phyloP scores from a whole-genome alignment of 2,888 invertebrate species.

The Harpagoxenus sublaevis region DNA sequence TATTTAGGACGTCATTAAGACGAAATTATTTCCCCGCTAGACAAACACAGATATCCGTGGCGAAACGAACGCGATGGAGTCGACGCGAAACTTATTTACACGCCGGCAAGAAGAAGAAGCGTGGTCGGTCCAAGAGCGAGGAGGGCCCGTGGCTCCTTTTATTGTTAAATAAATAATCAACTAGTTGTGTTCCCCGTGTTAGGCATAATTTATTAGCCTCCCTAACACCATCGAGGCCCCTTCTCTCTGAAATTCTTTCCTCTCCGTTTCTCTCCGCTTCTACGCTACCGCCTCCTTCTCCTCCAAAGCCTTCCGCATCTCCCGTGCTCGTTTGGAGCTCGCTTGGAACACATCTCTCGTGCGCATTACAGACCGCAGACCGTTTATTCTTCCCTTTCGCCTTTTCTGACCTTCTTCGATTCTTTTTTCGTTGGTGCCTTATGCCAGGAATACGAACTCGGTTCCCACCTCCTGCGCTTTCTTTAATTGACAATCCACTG shows the following conservation, averaged over 20 bases:
- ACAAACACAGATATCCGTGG: conserved; percentile 33
- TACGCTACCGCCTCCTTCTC: conserved; percentile 49
- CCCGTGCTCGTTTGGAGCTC: conserved; percentile 3
- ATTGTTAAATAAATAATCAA: conserved; percentile 86
- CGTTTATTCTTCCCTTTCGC: conserved; percentile 45
- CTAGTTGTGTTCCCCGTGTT: conserved; percentile 81
- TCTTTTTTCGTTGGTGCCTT: conserved; percentile 73
- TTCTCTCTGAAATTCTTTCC: conserved; percentile 71
- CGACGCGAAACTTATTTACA: conserved; percentile 45
- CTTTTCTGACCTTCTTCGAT: conserved; percentile 24
- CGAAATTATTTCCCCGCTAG: conserved; percentile 20
- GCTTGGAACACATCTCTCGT: conserved; percentile 36
- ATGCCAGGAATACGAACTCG: conserved; percentile 75
- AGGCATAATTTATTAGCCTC: conserved; percentile 84
- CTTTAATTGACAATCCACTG: conserved; percentile 85
- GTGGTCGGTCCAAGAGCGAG: conserved; percentile 4
- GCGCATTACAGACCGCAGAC: conserved; percentile 26
- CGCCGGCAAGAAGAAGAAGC: conserved; percentile 18
- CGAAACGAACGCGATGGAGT: conserved; percentile 15
- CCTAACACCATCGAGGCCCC: conserved; percentile 66
- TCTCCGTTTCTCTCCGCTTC: conserved; percentile 65
- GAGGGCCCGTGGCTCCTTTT: conserved; percentile 76
- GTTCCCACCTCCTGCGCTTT: conserved; percentile 77
- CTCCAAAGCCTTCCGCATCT: conserved; percentile 36
- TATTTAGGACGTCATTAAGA: conserved; percentile 38